These are phyloP conservation scores for Phaedon cochleariae DNA, from an alignment of 2,888 invertebrate genomes.

Conservation along the genomic window DNA sequence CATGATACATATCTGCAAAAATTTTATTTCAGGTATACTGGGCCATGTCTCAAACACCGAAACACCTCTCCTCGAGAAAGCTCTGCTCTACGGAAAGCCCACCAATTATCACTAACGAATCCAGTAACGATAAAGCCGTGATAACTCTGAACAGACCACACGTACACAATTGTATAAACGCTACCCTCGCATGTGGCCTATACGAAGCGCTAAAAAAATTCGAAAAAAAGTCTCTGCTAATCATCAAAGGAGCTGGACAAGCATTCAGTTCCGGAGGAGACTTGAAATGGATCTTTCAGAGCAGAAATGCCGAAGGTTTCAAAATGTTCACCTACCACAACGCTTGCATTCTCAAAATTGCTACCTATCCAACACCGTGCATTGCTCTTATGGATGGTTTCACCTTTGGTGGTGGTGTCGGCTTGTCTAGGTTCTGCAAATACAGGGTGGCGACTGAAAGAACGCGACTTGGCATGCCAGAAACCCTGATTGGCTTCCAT, in stretches of 20 bases:
- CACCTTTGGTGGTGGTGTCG: constrained; percentile 96
- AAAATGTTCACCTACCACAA: constrained; percentile 61
- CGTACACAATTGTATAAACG: constrained; percentile 78
- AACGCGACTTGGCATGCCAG: constrained; percentile 97
- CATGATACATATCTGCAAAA: too few species aligned
- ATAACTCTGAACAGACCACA: constrained; percentile 78
- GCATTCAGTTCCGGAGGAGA: constrained; percentile 99
- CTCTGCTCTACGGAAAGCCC: neutral
- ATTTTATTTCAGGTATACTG: too few species aligned
- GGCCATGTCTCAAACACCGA: neutral
- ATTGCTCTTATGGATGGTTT: constrained; percentile 93
- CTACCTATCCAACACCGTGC: constrained; percentile 89
- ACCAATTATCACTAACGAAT: neutral
- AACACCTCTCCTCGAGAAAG: neutral
- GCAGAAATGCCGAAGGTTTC: constrained; percentile 74
- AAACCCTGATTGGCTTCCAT: constrained; percentile 94
- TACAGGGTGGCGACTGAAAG: constrained; percentile 94
- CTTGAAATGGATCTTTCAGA: constrained; percentile 77
- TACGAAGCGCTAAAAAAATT: constrained; percentile 68
- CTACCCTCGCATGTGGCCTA: constrained; percentile 75
- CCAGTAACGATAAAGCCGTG: constrained; percentile 64
- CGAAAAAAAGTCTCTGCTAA: constrained; percentile 65
- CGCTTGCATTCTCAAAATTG: constrained; percentile 79
- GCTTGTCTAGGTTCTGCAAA: constrained; percentile 91
- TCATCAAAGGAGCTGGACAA: constrained; percentile 70